Conservation (phyloP, 2,888 invertebrate genomes). For the Amblyteles armatorius region DNA sequence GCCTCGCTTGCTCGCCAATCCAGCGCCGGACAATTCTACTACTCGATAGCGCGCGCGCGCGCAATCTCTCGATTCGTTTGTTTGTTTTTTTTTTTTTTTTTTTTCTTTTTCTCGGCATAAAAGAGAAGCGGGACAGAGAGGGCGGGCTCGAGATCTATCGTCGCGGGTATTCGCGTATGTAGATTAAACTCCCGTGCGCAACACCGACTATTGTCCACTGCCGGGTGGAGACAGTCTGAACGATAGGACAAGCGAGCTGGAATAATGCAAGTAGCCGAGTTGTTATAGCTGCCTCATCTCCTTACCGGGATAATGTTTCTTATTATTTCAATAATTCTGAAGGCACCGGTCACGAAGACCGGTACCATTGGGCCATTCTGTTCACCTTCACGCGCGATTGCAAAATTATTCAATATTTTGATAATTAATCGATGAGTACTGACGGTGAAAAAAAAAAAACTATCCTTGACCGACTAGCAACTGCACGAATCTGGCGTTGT, state of each 20-base stretch:
- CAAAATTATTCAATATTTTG: no score
- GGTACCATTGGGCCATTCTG: no score
- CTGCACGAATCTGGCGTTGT: no score
- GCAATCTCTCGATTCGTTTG: conserved; percentile 30
- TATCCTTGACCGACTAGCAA: no score
- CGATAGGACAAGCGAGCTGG: conserved; percentile 55
- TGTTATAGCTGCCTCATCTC: conserved; percentile 24
- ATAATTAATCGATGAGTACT: no score
- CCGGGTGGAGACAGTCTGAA: conserved; percentile 51
- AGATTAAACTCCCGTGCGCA: conserved; percentile 78
- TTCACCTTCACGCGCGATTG: no score
- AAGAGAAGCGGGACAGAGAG: conserved; percentile 47
- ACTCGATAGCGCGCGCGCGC: conserved; percentile 29
- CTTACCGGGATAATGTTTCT: conserved; percentile 53
- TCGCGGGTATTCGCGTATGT: conserved; percentile 80
- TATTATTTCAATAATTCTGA: conserved; percentile 64
- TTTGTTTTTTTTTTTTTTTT: background rate
- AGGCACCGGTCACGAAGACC: background rate
- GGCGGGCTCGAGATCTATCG: conserved; percentile 80
- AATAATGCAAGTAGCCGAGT: conserved; percentile 53
- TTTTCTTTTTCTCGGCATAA: conserved; percentile 33
- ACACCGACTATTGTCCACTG: conserved; percentile 79
- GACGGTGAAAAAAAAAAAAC: background rate
- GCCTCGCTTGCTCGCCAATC: conserved; percentile 10
- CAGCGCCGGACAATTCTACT: conserved; percentile 63